Evolutionary conservation across 2,113 vertebrate species (phyloP), one percentile per base, ranked within the genome.

Genomic region (Cinclus cinclus): DNA sequence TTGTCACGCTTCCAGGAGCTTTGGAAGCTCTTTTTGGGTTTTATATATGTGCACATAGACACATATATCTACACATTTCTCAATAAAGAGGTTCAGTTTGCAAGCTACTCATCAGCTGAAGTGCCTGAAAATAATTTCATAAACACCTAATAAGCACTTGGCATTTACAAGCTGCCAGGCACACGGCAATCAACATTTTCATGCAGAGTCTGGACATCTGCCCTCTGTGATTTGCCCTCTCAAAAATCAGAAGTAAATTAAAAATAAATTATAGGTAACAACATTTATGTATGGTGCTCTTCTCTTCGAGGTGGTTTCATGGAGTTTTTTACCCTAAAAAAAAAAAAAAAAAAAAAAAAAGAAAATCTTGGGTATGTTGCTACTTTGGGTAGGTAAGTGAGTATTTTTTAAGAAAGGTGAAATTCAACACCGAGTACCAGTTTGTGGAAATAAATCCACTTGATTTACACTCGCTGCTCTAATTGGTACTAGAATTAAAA

Each of bases 131-230:
- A 94, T 93, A 55, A 64, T 93, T 93, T 91, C 87, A 85, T 92
- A 59, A 92, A 69, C 47, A 89, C 85, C 87, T 91, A 85, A 60
- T 87, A 97, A 94, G 78, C 60, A 69, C 68, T 90, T 96, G 94
- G 93, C 92, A 96, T 96, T 97, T 96, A 31, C 90, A 95, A 93
- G 82, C 82, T 95, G 89, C 63, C 92, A 92, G 90, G 87, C 88
- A 82, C 69, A 68, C 3, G 39, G 89, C 8, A 39, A 92, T 67
- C 87, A 85, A 81, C 41, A 17, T 23, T 89, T 50, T 75, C 39
- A 52, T 28, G 79, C 60, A 63, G 58, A 89, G 44, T 53, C 63
- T 78, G 60, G 88, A 93, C 79, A 87, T 63, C 55, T 89, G 78
- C 63, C 90, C 94, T 95, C 87, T 17, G 4, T 50, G 49, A 93